These are phyloP conservation scores for Carpatolechia fugitivella DNA, from an alignment of 2,888 invertebrate species.

Conservation along the genomic window DNA sequence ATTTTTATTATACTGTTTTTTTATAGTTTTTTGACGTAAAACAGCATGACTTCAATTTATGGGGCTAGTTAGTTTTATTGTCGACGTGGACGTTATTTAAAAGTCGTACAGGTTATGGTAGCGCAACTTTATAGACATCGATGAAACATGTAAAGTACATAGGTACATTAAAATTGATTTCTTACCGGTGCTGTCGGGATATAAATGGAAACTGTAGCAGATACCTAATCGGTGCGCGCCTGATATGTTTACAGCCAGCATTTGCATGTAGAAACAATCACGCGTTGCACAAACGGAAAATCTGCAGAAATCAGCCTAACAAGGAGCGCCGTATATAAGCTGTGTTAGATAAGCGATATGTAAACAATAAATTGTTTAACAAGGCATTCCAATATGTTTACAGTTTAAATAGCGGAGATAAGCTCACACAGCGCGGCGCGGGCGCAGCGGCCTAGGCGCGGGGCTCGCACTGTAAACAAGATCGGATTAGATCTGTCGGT, in stretches of 20 bases:
- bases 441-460: conserved; percentile 35
- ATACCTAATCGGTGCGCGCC: conserved; percentile 52
- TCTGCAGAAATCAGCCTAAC: conserved; percentile 62
- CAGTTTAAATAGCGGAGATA: conserved; percentile 59
- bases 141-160: conserved; percentile 35
- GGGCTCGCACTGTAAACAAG: conserved; percentile 69
- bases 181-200: conserved; percentile 41
- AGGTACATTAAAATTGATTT: conserved; percentile 36
- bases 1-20: conserved; percentile 19
- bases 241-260: conserved; percentile 60
- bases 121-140: conserved; percentile 23
- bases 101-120: conserved; percentile 17
- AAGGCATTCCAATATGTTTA: conserved; percentile 59
- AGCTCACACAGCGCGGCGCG: conserved; percentile 23
- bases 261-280: conserved; percentile 69
- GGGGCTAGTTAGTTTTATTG: conserved; percentile 17
- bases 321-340: conserved; percentile 58
- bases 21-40: conserved; percentile 16
- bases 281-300: conserved; percentile 52
- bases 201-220: conserved; percentile 60
- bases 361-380: conserved; percentile 66
- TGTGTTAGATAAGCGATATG: conserved; percentile 56
- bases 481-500: conserved; percentile 63
- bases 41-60: conserved; percentile 19
- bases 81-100: conserved; percentile 15